A percentile compares a stretch with the other conserved stretches of the same genome.
phyloP scores from a whole-genome alignment of 53 echinoderm and acorn worm genomes.

The Crossaster papposus region DNA sequence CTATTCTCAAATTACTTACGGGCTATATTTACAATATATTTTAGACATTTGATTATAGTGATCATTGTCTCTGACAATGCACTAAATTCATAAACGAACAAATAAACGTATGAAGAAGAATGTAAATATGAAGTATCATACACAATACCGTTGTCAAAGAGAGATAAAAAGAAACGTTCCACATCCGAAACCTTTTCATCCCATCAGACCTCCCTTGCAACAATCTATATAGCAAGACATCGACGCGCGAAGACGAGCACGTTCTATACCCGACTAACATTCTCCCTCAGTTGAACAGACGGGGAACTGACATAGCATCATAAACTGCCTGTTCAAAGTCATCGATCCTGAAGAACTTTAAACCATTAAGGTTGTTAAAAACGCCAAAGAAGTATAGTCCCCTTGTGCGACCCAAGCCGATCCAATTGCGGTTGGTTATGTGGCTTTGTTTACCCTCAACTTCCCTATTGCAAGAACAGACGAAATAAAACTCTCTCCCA shows the following conservation, averaged over 20 bases:
- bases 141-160: neutral
- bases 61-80: no score
- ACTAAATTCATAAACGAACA: no score
- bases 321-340: neutral
- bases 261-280: neutral
- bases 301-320: neutral
- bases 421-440: neutral
- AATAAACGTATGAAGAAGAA: neutral
- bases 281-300: neutral
- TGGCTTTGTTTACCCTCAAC: neutral
- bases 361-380: neutral
- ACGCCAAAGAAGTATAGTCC: neutral
- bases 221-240: neutral
- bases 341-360: conserved; percentile 2
- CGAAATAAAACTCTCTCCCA: neutral
- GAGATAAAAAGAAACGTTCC: neutral
- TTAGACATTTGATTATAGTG: no score
- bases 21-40: no score
- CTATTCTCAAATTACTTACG: no score
- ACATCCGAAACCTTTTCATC: neutral
- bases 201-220: neutral
- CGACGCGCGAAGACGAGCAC: neutral
- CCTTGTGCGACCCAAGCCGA: neutral
- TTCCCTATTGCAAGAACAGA: neutral
- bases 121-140: neutral